Evolutionary conservation across 2,888 invertebrate species (phyloP).

Genomic region (Calliphora vomitoria): DNA sequence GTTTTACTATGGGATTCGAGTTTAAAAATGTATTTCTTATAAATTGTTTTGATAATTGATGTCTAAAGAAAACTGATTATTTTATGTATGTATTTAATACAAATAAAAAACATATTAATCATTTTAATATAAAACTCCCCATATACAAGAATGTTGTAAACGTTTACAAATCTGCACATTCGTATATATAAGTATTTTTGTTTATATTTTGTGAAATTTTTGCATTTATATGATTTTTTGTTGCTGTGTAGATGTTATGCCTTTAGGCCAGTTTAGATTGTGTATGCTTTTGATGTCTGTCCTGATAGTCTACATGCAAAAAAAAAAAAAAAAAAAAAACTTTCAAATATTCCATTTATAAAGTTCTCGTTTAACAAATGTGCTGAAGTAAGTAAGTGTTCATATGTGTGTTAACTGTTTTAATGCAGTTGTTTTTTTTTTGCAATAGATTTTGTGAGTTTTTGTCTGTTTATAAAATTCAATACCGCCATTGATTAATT

Average conservation of each 20-base stretch:
- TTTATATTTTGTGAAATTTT: too few species aligned
- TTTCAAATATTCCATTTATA: constrained; percentile 1
- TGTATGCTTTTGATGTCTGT: constrained; percentile 69
- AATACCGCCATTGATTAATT: constrained; percentile 71
- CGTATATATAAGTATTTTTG: too few species aligned
- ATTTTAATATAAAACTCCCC: too few species aligned
- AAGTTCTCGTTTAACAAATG: constrained; percentile 39
- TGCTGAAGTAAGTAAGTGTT: not conserved
- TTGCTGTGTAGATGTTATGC: constrained; percentile 33
- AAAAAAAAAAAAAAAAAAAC: too few species aligned
- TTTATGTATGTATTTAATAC: too few species aligned
- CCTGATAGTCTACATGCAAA: not conserved
- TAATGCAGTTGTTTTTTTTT: constrained; percentile 22
- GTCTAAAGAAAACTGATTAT: too few species aligned
- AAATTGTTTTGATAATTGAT: too few species aligned
- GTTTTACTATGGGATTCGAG: too few species aligned
- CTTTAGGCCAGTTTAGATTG: constrained; percentile 70
- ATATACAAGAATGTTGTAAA: too few species aligned
- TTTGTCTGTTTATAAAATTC: constrained; percentile 43
- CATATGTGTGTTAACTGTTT: constrained; percentile 23
- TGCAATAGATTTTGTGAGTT: not conserved
- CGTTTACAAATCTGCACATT: too few species aligned
- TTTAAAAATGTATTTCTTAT: too few species aligned
- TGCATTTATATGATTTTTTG: constrained; percentile 12
- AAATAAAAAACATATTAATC: too few species aligned